Base-by-base conservation (phyloP, 2,888 invertebrate species). In the Drosophila demipolita region DNA sequence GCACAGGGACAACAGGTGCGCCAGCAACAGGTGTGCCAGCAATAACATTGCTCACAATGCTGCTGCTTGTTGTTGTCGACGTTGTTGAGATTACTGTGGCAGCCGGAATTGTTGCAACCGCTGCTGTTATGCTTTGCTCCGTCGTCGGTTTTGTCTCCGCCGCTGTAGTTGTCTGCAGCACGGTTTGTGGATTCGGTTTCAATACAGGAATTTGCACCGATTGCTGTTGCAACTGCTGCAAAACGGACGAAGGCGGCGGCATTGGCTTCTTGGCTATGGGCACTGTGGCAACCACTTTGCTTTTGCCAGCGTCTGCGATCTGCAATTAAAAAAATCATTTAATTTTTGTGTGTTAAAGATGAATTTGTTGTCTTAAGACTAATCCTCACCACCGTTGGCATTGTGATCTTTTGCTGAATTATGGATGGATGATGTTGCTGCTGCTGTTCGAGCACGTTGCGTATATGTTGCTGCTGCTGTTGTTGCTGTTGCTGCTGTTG, bases 381-480 rank as follows among this genome's bases (percentile, higher is more conserved):
- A 6, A 1, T 45, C 23, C 83, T 73, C 26, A 80, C 80, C 49
- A 72, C 42, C 0, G 78, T 63, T 26, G 89, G 86, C 70, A 90
- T 63, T 12, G 83, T 76, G 6, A 91, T 91, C 82, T 91, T 91
- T 64, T 92, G 91, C 50, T 92, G 92, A 62, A 91, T 92, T 20
- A 91, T 91, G 11, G 91, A 88, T 12, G 90, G 87, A 80, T 89
- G 89, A 48, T 85, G 87, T 54, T 79, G 80, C 50, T 84, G 80
- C 74, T 91, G 90, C 15, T 55, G 54, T 12, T 55, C 83, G 49
- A 89, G 61, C 9, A 89, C 84, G 12, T 68, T 73, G 49, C 90
- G 87, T 36, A 91, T 90, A 66, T 95, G 84, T 40, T 81, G 91
- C 40, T 91, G 91, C 26, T 91, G 90, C 67, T 90, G 84, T 60